These are phyloP conservation scores for Pelosia muscerda DNA, from an alignment of 2,888 invertebrate genomes.

Conservation along the genomic window DNA sequence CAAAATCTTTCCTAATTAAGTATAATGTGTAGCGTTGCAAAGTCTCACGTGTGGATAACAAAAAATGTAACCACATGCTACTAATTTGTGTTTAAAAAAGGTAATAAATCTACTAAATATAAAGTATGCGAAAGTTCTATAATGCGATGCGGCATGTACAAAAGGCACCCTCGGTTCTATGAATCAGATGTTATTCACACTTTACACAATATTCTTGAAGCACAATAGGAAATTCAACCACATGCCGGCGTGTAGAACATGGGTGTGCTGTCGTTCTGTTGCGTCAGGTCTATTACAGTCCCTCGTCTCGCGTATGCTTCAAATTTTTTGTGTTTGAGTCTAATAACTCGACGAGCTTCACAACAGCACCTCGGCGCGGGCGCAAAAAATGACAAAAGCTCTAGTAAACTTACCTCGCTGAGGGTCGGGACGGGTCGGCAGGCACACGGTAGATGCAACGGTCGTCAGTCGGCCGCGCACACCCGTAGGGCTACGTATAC, in stretches of 20 bases:
- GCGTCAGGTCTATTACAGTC: conserved; percentile 78
- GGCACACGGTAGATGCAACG: conserved; percentile 53
- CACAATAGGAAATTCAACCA: conserved; percentile 77
- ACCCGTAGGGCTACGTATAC: conserved; percentile 39
- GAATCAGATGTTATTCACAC: conserved; percentile 78
- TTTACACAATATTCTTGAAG: conserved; percentile 73
- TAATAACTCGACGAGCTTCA: conserved; percentile 85
- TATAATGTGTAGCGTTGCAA: conserved; percentile 19
- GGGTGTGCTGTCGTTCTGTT: conserved; percentile 70
- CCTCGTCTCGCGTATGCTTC: conserved; percentile 76
- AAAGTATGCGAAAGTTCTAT: conserved; percentile 58
- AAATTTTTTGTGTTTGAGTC: conserved; percentile 78
- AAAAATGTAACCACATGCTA: conserved; percentile 41
- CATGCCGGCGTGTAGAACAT: conserved; percentile 74
- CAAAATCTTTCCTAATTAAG: conserved; percentile 29
- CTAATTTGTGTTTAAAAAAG: conserved; percentile 41
- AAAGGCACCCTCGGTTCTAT: conserved; percentile 66
- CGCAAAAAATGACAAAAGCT: conserved; percentile 86
- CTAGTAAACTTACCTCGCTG: conserved; percentile 64
- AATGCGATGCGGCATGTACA: conserved; percentile 61
- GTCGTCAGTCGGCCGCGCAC: conserved; percentile 73
- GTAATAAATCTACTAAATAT: conserved; percentile 62
- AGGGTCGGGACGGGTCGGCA: conserved; percentile 73
- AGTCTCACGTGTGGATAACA: conserved; percentile 33
- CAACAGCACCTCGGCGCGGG: conserved; percentile 83